A percentile compares a stretch with the other conserved stretches of the same genome.
These are phyloP conservation scores for Seira ritae DNA, from an alignment of 2,888 invertebrate genomes.

Conservation along the genomic window DNA sequence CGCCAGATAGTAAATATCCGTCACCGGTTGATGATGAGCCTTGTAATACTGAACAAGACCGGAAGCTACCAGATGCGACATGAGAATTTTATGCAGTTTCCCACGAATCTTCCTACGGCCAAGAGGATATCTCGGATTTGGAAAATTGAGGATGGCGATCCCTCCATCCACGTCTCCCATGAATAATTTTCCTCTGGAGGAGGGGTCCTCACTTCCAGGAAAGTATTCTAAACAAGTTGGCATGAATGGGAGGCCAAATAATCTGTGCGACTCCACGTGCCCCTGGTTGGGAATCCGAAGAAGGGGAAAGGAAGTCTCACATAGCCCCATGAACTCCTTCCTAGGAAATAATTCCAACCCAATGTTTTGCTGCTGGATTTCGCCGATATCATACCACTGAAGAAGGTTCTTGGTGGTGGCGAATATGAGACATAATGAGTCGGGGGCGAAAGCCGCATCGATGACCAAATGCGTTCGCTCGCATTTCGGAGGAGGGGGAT, in stretches of 20 bases:
- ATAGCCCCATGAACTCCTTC: conserved; percentile 59
- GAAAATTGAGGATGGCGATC: conserved; percentile 63
- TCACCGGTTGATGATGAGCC: conserved; percentile 63
- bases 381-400: conserved; percentile 71
- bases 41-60: conserved; percentile 57
- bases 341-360: conserved; percentile 70
- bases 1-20: conserved; percentile 57
- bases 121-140: conserved; percentile 51
- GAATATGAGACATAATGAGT: conserved; percentile 62
- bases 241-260: conserved; percentile 54
- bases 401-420: conserved; percentile 68
- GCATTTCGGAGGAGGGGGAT: conserved; percentile 61
- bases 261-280: conserved; percentile 70
- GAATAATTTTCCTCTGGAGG: conserved; percentile 46
- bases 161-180: conserved; percentile 68
- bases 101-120: conserved; percentile 66
- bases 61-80: conserved; percentile 11
- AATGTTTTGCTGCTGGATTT: conserved; percentile 64
- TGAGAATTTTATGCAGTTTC: conserved; percentile 51
- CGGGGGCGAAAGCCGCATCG: conserved; percentile 66
- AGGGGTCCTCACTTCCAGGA: not conserved
- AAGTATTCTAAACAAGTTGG: conserved; percentile 66
- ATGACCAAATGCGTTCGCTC: conserved; percentile 68
- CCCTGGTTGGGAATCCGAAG: conserved; percentile 62
- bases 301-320: conserved; percentile 47